A percentile compares a stretch with the other conserved stretches of the same genome.
These are phyloP conservation scores for Scaptomyza graminum DNA, from an alignment of 1,140 invertebrate species.

Conservation along the genomic window DNA sequence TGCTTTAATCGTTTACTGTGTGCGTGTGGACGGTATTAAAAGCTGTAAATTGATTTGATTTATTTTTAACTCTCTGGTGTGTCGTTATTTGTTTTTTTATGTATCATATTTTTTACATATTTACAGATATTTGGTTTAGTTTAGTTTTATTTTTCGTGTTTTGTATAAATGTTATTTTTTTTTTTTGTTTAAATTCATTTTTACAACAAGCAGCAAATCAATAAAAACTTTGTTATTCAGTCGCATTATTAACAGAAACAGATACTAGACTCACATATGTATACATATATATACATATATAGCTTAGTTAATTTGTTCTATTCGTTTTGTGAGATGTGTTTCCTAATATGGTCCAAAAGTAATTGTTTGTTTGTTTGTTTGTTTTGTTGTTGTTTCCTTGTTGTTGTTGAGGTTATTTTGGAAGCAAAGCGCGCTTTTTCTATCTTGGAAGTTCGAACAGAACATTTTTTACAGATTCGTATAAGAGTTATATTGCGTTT, in stretches of 20 bases:
- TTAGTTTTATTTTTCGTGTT: slow-evolving; percentile 19
- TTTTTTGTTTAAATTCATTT: slow-evolving; percentile 39
- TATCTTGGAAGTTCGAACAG: slow-evolving; percentile 17
- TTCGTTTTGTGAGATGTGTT: slow-evolving; percentile 59
- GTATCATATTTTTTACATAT: slow-evolving; percentile 73
- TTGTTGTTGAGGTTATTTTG: slow-evolving; percentile 20
- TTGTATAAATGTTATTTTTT: slow-evolving; percentile 66
- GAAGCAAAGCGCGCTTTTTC: slow-evolving; percentile 28
- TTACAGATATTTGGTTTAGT: slow-evolving; percentile 53
- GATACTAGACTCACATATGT: slow-evolving; percentile 41
- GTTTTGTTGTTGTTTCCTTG: slow-evolving; percentile 4
- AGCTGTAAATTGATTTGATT: slow-evolving; percentile 83
- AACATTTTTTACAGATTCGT: slow-evolving; percentile 6
- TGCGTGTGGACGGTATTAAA: slow-evolving; percentile 84
- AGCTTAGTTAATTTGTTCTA: slow-evolving; percentile 20
- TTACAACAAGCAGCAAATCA: slow-evolving; percentile 80
- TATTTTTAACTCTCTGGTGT: slow-evolving; percentile 61
- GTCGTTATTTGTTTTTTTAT: not conserved
- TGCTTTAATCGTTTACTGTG: slow-evolving; percentile 67
- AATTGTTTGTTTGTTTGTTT: slow-evolving; percentile 22
- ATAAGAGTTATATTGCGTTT: not conserved
- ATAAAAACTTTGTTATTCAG: slow-evolving; percentile 75
- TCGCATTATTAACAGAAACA: slow-evolving; percentile 73
- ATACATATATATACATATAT: slow-evolving; percentile 32
- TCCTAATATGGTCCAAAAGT: slow-evolving; percentile 66